Base-by-base conservation (phyloP, 2,888 invertebrate species). In the Orthosia cruda region DNA sequence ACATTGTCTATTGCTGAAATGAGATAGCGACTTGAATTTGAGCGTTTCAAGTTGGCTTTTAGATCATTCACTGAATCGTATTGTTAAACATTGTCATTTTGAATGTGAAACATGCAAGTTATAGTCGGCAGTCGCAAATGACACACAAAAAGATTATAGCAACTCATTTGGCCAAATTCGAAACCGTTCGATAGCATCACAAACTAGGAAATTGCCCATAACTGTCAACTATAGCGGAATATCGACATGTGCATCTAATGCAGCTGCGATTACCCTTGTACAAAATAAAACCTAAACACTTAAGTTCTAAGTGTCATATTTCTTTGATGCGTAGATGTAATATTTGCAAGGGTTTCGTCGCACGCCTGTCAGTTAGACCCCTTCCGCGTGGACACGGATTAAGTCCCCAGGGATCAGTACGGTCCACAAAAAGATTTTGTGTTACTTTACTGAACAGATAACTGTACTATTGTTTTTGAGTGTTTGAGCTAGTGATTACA, bases 331-430 rank as follows among this genome's bases (percentile, higher is more conserved):
- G 77, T 83, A 74, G 83, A 84, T 85, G 85, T 90, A 86, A 88
- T 88, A 88, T 90, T 91, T 87, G 87, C 84, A 80, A 78, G 66
- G 74, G 81, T 85, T 85, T 87, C 87, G 83, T 85, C 87, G 85
- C 93, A 92, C 94, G 95, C 94, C 95, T 93, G 93, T 92, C 93
- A 92, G 94, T 94, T 92, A 90, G 86, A 94, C 94, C 95, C 95
- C 95, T 95, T 95, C 95, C 95, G 95, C 93, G 92, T 94, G 89
- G 91, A 92, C 91, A 89, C 75, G 89, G 91, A 92, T 93, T 93
- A 92, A 82, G 88, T 91, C 91, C 90, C 86, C 40, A 61, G 85
- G 86, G 91, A 86, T 72, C 81, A 81, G 83, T 81, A 94, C 77
- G 62, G 92, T 86, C 70, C 74, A 88, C 91, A 93, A 89, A 92